Percentiles rank a stretch among this genome's conserved stretches.
Evolutionary conservation across 2,113 vertebrate genomes (phyloP).

Genomic region (Indri indri): DNA sequence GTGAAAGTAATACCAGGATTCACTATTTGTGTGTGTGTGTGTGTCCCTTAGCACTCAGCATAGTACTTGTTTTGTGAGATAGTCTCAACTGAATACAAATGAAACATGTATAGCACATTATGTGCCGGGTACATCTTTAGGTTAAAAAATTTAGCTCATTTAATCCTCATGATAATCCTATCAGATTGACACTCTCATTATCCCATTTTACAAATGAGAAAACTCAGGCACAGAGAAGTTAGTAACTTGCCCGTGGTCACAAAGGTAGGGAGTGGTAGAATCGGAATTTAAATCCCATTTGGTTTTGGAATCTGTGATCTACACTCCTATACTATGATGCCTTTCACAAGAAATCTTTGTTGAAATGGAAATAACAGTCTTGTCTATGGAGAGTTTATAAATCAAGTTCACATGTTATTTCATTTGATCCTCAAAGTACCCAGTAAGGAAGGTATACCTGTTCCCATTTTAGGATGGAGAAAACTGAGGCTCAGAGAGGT

Average conservation of each 20-base stretch:
- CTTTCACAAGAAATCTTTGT: not conserved
- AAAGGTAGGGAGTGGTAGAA: not conserved
- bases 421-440: not conserved
- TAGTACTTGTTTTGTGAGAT: not conserved
- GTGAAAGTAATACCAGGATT: not conserved
- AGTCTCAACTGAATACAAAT: not conserved
- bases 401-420: not conserved
- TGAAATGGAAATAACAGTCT: not conserved
- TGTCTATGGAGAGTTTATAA: not conserved
- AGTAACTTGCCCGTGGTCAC: not conserved
- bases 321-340: not conserved
- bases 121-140: not conserved
- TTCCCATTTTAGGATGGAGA: not conserved
- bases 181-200: not conserved
- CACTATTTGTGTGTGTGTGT: not conserved
- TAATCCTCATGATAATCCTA: not conserved
- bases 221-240: not conserved
- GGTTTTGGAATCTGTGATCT: not conserved
- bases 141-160: not conserved
- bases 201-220: not conserved
- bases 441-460: not conserved
- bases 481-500: not conserved
- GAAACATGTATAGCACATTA: not conserved
- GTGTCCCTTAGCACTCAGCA: too few relatives aligned
- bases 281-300: not conserved